Conservation (phyloP, 2,113 vertebrate genomes). For the Acanthochromis polyacanthus region DNA sequence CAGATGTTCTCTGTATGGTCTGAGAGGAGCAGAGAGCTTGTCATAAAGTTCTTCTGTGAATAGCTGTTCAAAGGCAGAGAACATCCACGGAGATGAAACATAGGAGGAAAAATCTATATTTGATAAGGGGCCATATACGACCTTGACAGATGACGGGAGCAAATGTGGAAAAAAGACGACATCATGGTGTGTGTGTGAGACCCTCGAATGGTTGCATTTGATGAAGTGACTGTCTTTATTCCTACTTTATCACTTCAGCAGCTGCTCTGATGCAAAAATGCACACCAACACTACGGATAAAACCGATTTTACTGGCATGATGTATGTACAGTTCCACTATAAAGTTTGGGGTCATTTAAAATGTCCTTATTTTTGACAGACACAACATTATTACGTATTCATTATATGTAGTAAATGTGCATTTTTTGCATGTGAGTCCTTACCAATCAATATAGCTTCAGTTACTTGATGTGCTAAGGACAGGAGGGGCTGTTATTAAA, state of each 20-base stretch:
- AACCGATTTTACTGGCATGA: no score
- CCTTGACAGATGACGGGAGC: constrained; percentile 39
- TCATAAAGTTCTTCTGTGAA: constrained; percentile 20
- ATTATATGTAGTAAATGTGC: no score
- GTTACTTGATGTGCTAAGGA: no score
- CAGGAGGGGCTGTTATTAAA: no score
- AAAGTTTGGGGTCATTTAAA: no score
- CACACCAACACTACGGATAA: background rate
- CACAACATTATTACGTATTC: no score
- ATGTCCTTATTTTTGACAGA: no score
- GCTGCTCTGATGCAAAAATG: no score
- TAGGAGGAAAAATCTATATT: constrained; percentile 15
- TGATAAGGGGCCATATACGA: constrained; percentile 21
- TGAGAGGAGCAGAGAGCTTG: background rate
- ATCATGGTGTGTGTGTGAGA: background rate
- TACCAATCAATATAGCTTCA: no score
- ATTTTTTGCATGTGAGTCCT: no score
- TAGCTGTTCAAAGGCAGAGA: constrained; percentile 19
- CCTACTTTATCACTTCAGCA: background rate
- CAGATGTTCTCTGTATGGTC: constrained; percentile 3
- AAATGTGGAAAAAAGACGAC: constrained; percentile 40
- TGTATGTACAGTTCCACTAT: no score
- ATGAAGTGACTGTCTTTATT: background rate
- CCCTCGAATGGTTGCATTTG: background rate
- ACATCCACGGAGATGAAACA: constrained; percentile 12